Percentiles rank a stretch among this genome's conserved stretches.
Conservation (phyloP, 2,888 invertebrate genomes). For the Pyralis farinalis region DNA sequence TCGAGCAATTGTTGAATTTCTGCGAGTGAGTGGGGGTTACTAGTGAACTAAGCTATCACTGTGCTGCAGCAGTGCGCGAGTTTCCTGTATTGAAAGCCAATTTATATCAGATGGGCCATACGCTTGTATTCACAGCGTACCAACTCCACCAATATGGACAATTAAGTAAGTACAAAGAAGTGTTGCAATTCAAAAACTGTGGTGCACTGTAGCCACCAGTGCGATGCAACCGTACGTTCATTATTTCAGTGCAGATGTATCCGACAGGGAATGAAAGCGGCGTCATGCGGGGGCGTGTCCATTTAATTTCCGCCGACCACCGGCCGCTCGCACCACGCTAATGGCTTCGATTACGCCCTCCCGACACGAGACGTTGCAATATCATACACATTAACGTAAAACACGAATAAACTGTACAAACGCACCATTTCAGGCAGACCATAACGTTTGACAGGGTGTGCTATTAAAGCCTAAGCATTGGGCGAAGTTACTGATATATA, state of each 20-base stretch:
- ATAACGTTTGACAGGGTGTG: too few relatives aligned
- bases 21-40: too few relatives aligned
- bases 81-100: too few relatives aligned
- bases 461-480: too few relatives aligned
- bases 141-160: constrained; percentile 29
- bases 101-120: too few relatives aligned
- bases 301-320: constrained; percentile 51
- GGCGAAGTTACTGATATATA: too few relatives aligned
- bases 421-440: too few relatives aligned
- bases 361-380: constrained; percentile 13
- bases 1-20: too few relatives aligned
- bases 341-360: constrained; percentile 20
- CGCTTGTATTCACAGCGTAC: too few relatives aligned
- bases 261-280: constrained; percentile 1
- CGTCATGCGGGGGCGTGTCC: constrained; percentile 40
- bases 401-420: not conserved
- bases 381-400: constrained; percentile 6
- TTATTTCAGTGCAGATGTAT: too few relatives aligned
- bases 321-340: constrained; percentile 15
- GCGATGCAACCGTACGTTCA: constrained; percentile 2
- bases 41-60: too few relatives aligned
- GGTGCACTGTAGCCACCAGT: not conserved
- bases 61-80: too few relatives aligned
- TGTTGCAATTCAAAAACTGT: constrained; percentile 28
- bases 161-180: constrained; percentile 36